These are phyloP conservation scores for Reinhardtius hippoglossoides DNA, from an alignment of 2,113 vertebrate genomes.

Conservation along the genomic window DNA sequence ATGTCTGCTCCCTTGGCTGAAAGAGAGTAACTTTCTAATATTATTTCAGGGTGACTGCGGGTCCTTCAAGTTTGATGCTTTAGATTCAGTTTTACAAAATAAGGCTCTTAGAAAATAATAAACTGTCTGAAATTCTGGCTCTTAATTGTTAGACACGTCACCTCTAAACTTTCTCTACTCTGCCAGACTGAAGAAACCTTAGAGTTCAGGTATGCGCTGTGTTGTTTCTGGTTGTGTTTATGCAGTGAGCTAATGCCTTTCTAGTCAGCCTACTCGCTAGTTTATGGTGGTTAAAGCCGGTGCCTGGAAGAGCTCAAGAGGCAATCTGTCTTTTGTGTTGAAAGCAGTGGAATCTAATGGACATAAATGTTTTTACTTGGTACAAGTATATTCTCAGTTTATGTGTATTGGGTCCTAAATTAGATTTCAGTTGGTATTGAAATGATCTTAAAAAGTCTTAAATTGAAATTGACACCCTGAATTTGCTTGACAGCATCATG, in stretches of 20 bases:
- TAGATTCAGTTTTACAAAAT: too few relatives aligned
- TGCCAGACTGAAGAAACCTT: neutral
- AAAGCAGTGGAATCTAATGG: neutral
- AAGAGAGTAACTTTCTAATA: neutral
- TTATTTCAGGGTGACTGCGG: too few relatives aligned
- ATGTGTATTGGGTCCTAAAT: too few relatives aligned
- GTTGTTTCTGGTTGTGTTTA: neutral
- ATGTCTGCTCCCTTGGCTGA: constrained; percentile 88
- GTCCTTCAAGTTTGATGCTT: too few relatives aligned
- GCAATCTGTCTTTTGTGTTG: neutral
- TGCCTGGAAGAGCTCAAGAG: neutral
- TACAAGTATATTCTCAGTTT: too few relatives aligned
- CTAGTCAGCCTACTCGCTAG: neutral
- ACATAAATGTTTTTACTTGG: neutral
- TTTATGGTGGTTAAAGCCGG: neutral
- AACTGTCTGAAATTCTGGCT: neutral
- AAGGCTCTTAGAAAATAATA: neutral
- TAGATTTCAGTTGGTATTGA: neutral
- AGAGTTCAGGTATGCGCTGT: neutral
- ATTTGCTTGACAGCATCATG: neutral
- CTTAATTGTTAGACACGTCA: too few relatives aligned
- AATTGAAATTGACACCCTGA: neutral
- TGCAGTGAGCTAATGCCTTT: neutral
- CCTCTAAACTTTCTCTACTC: too few relatives aligned
- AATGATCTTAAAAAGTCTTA: neutral